These are phyloP conservation scores for Palythoa grandiflora DNA, from an alignment of 92 coral and sea anemone species.

Conservation along the genomic window DNA sequence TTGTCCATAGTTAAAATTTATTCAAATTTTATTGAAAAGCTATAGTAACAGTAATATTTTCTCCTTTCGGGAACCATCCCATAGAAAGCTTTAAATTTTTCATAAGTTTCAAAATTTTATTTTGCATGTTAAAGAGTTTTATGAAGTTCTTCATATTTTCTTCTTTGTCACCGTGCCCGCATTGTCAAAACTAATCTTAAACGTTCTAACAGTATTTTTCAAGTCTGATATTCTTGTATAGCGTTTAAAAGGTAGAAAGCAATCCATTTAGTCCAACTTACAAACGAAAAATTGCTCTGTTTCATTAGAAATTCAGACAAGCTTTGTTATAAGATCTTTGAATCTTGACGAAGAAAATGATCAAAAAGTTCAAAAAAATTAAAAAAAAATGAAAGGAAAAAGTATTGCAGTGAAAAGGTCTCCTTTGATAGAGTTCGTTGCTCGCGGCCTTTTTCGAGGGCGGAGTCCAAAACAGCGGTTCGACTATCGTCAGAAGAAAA, in stretches of 20 bases:
- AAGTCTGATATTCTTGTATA: slow-evolving; percentile 5
- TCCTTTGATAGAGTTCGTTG: not conserved
- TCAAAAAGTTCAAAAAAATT: not conserved
- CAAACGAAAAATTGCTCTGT: slow-evolving; percentile 53
- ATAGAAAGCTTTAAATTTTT: slow-evolving; percentile 88
- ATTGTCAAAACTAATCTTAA: slow-evolving; percentile 4
- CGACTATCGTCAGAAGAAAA: slow-evolving; percentile 22
- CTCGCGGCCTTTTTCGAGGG: slow-evolving; percentile 46
- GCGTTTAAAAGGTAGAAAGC: slow-evolving; percentile 41
- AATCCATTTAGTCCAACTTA: slow-evolving; percentile 28
- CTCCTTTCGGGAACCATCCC: slow-evolving; percentile 68
- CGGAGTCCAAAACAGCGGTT: slow-evolving; percentile 41
- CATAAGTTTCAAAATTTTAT: slow-evolving; percentile 90
- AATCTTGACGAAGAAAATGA: not conserved
- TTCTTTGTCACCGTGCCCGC: slow-evolving; percentile 53
- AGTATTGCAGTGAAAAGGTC: not conserved
- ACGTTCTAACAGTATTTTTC: slow-evolving; percentile 21
- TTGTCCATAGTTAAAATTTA: not conserved
- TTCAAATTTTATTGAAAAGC: slow-evolving; percentile 41
- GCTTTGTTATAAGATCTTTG: not conserved
- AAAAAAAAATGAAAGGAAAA: not conserved
- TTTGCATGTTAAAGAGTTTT: slow-evolving; percentile 92
- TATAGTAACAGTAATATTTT: slow-evolving; percentile 43
- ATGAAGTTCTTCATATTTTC: slow-evolving; percentile 57
- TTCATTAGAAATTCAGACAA: slow-evolving; percentile 52